phyloP scores from a whole-genome alignment of 2,888 invertebrate genomes.

The Mechanitis mazaeus region DNA sequence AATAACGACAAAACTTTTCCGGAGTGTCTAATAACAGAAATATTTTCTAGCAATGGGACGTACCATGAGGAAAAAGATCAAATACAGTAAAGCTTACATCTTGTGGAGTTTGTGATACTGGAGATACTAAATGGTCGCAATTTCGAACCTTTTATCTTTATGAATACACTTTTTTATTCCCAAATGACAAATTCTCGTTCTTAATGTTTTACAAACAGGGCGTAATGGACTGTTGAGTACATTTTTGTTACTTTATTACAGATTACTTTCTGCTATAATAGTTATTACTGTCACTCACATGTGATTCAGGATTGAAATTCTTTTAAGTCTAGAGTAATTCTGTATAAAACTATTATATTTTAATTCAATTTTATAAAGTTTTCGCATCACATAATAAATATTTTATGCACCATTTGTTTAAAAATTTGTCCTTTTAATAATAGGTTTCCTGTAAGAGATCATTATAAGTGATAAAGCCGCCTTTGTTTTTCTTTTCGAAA shows the following conservation, averaged over 20 bases:
- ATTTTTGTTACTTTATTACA: too few relatives aligned
- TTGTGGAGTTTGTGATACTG: background rate
- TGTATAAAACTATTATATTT: too few relatives aligned
- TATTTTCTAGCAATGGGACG: background rate
- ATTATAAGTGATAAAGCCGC: too few relatives aligned
- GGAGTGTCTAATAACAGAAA: constrained; percentile 1
- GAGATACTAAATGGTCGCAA: background rate
- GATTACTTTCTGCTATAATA: too few relatives aligned
- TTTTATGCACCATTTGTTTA: too few relatives aligned
- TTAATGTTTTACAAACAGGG: background rate
- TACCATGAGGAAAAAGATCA: constrained; percentile 3
- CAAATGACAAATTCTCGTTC: constrained; percentile 2
- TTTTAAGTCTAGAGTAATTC: background rate
- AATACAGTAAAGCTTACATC: constrained; percentile 1
- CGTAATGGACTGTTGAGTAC: too few relatives aligned
- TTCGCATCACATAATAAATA: too few relatives aligned
- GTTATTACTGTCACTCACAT: background rate
- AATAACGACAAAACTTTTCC: constrained; percentile 12
- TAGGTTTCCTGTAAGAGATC: too few relatives aligned
- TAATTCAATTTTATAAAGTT: too few relatives aligned
- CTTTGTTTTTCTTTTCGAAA: too few relatives aligned
- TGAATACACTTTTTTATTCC: constrained; percentile 1
- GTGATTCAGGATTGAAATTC: background rate
- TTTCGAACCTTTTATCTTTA: background rate
- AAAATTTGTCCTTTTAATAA: too few relatives aligned